Base-by-base conservation (phyloP, 2,888 invertebrate species). In the Phaedon cochleariae region DNA sequence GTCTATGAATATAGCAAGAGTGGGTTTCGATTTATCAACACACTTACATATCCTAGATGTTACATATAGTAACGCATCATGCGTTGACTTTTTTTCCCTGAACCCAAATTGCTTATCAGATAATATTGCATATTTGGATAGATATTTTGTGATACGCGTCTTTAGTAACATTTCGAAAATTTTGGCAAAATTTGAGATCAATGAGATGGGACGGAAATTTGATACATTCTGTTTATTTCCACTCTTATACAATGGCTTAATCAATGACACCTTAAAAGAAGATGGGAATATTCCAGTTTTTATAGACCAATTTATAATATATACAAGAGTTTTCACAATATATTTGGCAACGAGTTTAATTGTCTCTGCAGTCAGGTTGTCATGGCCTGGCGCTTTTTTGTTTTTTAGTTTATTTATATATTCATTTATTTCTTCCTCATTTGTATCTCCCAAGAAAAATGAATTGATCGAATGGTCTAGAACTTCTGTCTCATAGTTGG, bases 161-260 rank as follows among this genome's bases (percentile, higher is more conserved):
- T 53, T 53, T 2, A 17, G 53, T 53, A 53, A 15, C 34, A 17
- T 53, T 53, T 53, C 53, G 18, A 29, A 53, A 29, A 29, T 53
- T 53, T 53, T 53, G n/a, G 26, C 53, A n/a, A 53, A 29, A 53
- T 53, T 53, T 26, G 53, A 53, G 34, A 53, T 53, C 18, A 29
- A 34, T 12, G 53, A 31, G 15, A 53, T 34, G 22, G 29, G 53
- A 17, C 53, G 29, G 34, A 29, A 29, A 29, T 53, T 53, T 18
- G 26, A 26, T 5, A 26, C 26, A 3, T 26, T 26, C 7, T 26
- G 4, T 29, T 55, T 55, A 37, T 20, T 41, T 34, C 55, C 55
- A 37, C 34, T 41, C 34, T 55, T 55, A 15, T 41, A 22, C 45
- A 41, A 12, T 41, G 41, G 57, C 20, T 37, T 41, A 1, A 20